Conservation (phyloP, 2,797 vertebrate genomes). For the Sparus aurata region DNA sequence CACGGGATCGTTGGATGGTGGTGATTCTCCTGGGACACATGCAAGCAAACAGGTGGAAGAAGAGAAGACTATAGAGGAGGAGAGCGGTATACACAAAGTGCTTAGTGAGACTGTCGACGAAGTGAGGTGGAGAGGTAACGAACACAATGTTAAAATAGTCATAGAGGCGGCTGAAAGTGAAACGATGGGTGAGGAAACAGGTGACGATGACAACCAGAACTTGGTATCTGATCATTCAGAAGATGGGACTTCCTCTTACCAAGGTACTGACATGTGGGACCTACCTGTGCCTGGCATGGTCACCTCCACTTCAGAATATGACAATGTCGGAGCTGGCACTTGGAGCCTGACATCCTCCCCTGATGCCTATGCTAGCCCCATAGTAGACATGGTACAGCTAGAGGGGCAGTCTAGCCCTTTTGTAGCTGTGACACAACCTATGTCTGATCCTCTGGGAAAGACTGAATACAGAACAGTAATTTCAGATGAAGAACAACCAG, state of each 20-base stretch:
- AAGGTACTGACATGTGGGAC: constrained; percentile 54
- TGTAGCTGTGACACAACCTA: constrained; percentile 67
- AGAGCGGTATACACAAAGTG: not conserved
- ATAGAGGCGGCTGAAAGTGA: constrained; percentile 64
- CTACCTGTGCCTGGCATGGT: constrained; percentile 76
- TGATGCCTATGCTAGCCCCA: constrained; percentile 62
- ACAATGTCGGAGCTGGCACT: constrained; percentile 74
- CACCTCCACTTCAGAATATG: constrained; percentile 83
- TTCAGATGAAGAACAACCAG: constrained; percentile 35
- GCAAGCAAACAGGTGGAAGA: constrained; percentile 38
- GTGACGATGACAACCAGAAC: constrained; percentile 20
- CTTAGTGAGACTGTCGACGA: constrained; percentile 22
- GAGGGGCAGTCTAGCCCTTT: constrained; percentile 81
- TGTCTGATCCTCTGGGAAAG: not conserved
- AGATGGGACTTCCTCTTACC: constrained; percentile 16
- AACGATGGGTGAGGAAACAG: constrained; percentile 42
- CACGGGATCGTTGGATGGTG: constrained; percentile 55
- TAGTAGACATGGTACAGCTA: constrained; percentile 67
- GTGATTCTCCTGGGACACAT: constrained; percentile 39
- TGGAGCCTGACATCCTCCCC: constrained; percentile 77
- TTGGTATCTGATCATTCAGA: constrained; percentile 42
- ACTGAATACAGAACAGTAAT: constrained; percentile 15
- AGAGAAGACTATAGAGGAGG: constrained; percentile 17
- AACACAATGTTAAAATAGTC: constrained; percentile 76
- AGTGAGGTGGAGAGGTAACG: constrained; percentile 27